Evolutionary conservation across 2,797 vertebrate genomes (phyloP), one percentile per base, ranked within the genome.

Genomic region (Acrocephalus scirpaceus): DNA sequence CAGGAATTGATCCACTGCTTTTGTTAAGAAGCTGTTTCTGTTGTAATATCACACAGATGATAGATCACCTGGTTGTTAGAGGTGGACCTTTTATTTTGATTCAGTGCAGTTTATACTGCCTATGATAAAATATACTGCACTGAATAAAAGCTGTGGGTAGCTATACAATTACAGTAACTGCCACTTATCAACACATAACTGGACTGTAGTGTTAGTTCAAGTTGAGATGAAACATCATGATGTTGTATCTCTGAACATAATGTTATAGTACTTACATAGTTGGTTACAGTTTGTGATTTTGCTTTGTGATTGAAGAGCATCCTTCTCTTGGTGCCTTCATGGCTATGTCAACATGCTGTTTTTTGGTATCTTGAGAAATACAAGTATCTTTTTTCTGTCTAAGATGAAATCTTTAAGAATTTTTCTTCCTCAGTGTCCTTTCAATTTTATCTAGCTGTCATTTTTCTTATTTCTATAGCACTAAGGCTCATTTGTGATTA

Each of bases 1-100:
- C 16, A 45, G 76, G 65, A 96, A 95, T 96, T 87, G 90, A 88
- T 94, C 80, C 53, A 34, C 38, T 65, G 54, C 75, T 93, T 87
- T 93, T 93, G 75, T 94, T 78, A 82, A 87, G 64, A 87, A 91
- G 61, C 64, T 78, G 71, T 93, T 94, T 90, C 84, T 94, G 65
- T 29, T 95, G 66, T 67, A 92, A 45, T 87, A 51, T 54, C 57
- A 10, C 32, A 17, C n/a, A 74, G 80, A 67, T 6, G 3, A 34
- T 80, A 70, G n/a, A 69, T 80, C 64, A 77, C 61, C 30, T 91
- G 51, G 60, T 67, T 47, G 36, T 76, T 93, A 76, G n/a, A 82
- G 73, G 34, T 2, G 16, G 74, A 44, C 42, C 22, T 91, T 90
- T 89, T 88, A 36, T 88, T 89, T 92, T 83, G 44, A 64, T 88